Percentiles rank a stretch among this genome's conserved stretches.
Evolutionary conservation across 2,113 vertebrate species (phyloP).

Genomic region (Myxocyprinus asiaticus): DNA sequence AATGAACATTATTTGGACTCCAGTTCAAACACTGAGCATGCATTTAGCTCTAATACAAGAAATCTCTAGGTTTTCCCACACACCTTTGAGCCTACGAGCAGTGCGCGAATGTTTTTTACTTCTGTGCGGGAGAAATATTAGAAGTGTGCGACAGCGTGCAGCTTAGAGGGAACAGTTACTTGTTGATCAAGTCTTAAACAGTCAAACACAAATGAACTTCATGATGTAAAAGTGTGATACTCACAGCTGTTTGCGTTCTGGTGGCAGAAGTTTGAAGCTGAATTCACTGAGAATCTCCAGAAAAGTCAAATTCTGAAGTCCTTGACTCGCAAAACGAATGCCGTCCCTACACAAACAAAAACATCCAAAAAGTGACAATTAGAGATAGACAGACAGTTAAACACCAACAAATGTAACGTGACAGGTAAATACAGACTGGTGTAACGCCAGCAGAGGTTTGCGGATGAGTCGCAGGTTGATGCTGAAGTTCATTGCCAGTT

Average conservation of each 20-base stretch:
- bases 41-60: no score
- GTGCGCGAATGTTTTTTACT: no score
- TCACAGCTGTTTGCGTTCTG: conserved; percentile 81
- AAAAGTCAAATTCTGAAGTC: conserved; percentile 74
- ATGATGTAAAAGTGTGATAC: conserved; percentile 44
- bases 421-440: conserved; percentile 69
- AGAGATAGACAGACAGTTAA: not conserved
- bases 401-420: not conserved
- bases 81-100: no score
- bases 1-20: no score
- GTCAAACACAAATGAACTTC: not conserved
- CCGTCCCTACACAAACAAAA: conserved; percentile 75
- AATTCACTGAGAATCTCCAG: conserved; percentile 87
- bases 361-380: conserved; percentile 41
- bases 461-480: conserved; percentile 78
- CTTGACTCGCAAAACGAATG: conserved; percentile 80
- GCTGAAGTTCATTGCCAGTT: conserved; percentile 84
- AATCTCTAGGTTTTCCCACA: no score
- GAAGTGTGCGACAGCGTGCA: no score
- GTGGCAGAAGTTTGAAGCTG: conserved; percentile 80
- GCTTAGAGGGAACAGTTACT: no score
- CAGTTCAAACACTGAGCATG: no score
- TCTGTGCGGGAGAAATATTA: no score
- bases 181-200: no score
- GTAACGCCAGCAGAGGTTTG: conserved; percentile 77